Evolutionary conservation across 2,113 vertebrate species (phyloP).

Genomic region (Psilopogon haemacephalus): DNA sequence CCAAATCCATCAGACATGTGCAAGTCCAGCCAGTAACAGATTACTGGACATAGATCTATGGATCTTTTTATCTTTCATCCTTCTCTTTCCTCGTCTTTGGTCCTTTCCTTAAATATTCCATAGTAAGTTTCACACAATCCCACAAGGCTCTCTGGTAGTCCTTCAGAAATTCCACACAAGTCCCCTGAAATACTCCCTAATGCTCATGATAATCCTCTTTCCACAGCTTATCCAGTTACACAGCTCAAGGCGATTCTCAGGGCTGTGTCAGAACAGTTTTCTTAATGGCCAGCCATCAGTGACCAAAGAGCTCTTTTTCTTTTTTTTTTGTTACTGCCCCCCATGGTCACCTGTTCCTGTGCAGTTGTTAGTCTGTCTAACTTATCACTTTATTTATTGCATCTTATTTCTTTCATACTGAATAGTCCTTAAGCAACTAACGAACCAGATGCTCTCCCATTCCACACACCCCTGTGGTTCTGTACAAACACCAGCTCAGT

Average conservation of each 20-base stretch:
- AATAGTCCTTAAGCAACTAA: not conserved
- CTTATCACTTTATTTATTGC: not conserved
- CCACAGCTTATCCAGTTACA: not conserved
- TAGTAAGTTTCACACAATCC: not conserved
- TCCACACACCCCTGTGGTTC: not conserved
- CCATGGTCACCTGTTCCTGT: not conserved
- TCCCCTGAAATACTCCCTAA: not conserved
- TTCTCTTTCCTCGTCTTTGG: not conserved
- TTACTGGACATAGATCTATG: not conserved
- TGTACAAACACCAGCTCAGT: not conserved
- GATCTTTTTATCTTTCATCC: not conserved
- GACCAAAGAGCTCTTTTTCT: not conserved
- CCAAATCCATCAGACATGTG: not conserved
- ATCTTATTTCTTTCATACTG: not conserved
- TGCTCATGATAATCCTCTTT: not conserved
- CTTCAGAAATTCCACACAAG: not conserved
- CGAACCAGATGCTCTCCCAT: not conserved
- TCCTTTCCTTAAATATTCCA: not conserved
- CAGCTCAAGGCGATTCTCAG: not conserved
- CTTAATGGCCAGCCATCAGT: not conserved
- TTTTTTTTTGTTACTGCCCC: not conserved
- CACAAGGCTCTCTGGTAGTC: not conserved
- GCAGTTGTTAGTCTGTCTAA: not conserved
- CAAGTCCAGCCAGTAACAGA: not conserved
- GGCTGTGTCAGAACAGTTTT: not conserved